phyloP scores from a whole-genome alignment of 2,797 vertebrate species.

The Champsocephalus esox region DNA sequence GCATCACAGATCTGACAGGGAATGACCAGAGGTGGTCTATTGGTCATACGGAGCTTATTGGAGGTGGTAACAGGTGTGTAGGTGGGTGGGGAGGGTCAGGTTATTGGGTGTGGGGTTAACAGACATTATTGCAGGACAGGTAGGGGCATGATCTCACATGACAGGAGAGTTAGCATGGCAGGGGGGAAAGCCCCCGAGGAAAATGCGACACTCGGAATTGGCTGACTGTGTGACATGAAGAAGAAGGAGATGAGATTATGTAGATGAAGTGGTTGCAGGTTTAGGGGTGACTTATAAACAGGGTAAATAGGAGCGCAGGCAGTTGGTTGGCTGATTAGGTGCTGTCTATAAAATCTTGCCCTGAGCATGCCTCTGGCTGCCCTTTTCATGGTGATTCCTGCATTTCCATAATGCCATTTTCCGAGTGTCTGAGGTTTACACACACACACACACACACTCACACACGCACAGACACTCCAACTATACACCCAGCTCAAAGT shows the following conservation, averaged over 20 bases:
- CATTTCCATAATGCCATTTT: slow-evolving; percentile 65
- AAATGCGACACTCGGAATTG: neutral
- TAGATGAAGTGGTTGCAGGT: slow-evolving; percentile 58
- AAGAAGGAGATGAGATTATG: slow-evolving; percentile 36
- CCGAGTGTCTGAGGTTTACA: slow-evolving; percentile 29
- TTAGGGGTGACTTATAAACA: slow-evolving; percentile 62
- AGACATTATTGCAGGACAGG: neutral
- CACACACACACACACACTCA: slow-evolving; percentile 26
- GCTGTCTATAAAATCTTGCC: slow-evolving; percentile 59
- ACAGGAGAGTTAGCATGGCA: neutral
- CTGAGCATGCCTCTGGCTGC: slow-evolving; percentile 63
- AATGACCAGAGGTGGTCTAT: neutral
- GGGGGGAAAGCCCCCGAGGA: neutral
- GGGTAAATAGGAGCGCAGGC: slow-evolving; percentile 45
- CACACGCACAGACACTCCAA: slow-evolving; percentile 11
- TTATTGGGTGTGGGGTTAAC: neutral
- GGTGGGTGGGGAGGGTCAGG: neutral
- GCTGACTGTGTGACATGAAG: neutral
- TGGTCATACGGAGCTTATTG: neutral
- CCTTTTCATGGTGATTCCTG: slow-evolving; percentile 65
- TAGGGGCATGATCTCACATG: neutral
- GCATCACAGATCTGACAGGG: neutral
- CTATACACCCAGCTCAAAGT: slow-evolving; percentile 24
- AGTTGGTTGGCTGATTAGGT: slow-evolving; percentile 53
- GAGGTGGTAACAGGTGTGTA: neutral